Percentiles rank a stretch among this genome's conserved stretches.
These are phyloP conservation scores for Lonchura striata DNA, from an alignment of 2,113 vertebrate species.

Conservation along the genomic window DNA sequence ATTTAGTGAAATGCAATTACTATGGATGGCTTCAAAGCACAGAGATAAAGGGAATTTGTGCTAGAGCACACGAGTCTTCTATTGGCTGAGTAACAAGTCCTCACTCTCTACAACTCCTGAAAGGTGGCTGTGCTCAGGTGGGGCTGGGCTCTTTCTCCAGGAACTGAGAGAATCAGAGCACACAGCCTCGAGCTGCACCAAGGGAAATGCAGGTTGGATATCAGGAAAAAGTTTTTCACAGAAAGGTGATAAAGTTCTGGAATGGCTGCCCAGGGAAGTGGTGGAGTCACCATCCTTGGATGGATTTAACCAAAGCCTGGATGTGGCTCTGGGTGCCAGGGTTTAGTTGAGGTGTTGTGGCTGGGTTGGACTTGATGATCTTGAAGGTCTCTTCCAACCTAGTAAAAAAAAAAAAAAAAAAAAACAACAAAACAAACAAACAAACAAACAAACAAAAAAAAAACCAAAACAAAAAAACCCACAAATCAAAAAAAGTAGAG, in stretches of 20 bases:
- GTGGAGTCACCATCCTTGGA: neutral
- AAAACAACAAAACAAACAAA: no score
- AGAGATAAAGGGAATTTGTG: neutral
- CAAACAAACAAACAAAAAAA: no score
- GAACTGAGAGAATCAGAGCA: neutral
- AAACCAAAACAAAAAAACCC: no score
- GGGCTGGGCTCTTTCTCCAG: neutral
- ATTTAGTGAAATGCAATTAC: neutral
- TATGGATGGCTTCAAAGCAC: neutral
- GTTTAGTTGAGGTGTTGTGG: accelerated
- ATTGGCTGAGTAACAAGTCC: neutral
- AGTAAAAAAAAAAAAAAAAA: neutral
- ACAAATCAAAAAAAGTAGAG: neutral
- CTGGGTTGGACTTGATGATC: neutral
- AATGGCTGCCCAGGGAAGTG: neutral
- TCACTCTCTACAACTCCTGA: neutral
- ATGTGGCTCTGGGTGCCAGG: neutral
- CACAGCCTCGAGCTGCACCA: neutral
- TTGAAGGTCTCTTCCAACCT: neutral
- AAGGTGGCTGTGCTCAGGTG: neutral
- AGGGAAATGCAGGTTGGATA: neutral
- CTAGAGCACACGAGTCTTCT: neutral
- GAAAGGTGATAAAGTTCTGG: neutral
- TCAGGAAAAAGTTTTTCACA: neutral
- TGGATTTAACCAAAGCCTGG: neutral